These are phyloP conservation scores for Lycophotia porphyrea DNA, from an alignment of 2,888 invertebrate species.

Conservation along the genomic window DNA sequence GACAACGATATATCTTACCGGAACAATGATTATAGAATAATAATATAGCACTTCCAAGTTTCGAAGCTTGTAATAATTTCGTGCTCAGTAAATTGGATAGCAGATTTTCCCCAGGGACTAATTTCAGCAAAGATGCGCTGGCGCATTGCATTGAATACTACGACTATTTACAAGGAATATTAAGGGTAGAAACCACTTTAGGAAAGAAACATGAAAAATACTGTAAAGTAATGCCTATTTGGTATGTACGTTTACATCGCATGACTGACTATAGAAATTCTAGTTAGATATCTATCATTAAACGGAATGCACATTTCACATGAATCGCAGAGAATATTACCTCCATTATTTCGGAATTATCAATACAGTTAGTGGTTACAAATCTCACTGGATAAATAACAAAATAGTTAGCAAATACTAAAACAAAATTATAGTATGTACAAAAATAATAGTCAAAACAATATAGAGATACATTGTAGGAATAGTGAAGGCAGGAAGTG, in stretches of 20 bases:
- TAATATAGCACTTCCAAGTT: not conserved
- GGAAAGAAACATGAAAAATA: constrained; percentile 33
- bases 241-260: constrained; percentile 41
- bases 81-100: not conserved
- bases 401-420: constrained; percentile 68
- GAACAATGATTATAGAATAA: not conserved
- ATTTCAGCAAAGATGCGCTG: not conserved
- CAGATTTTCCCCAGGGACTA: not conserved
- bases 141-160: not conserved
- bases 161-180: not conserved
- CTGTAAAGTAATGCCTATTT: constrained; percentile 34
- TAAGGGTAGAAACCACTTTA: constrained; percentile 13
- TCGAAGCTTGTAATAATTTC: not conserved
- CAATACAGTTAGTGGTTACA: constrained; percentile 49
- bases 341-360: constrained; percentile 58
- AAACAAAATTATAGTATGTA: constrained; percentile 73
- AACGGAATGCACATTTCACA: constrained; percentile 64
- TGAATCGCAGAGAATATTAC: constrained; percentile 57
- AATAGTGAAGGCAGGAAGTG: constrained; percentile 80
- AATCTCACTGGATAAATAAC: constrained; percentile 81
- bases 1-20: constrained; percentile 3
- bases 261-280: constrained; percentile 35
- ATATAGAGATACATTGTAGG: constrained; percentile 81
- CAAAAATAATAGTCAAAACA: constrained; percentile 79
- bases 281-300: constrained; percentile 52